Base-by-base conservation (phyloP, 2,888 invertebrate species). In the Stenodera caucasica region DNA sequence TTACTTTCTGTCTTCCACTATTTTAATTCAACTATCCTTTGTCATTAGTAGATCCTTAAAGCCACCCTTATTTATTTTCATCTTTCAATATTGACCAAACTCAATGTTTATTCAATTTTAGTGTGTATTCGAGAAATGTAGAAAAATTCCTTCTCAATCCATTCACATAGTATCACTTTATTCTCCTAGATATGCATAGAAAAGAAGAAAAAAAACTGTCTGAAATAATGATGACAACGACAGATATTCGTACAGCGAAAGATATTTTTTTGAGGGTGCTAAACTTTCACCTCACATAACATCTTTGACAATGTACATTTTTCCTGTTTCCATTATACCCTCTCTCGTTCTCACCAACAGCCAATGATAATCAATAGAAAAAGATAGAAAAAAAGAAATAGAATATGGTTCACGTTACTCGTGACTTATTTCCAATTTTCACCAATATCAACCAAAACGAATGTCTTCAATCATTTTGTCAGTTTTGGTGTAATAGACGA, bases 361-460 rank as follows among this genome's bases (percentile, higher is more conserved):
- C 32, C 32, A 11, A 32, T 11, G 21, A 21, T 11, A 12, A 45
- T 21, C 2, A 8, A 18, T 12, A 1, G 11, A 21, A 2, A 45
- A 45, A n/a, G 8, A 14, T 6, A n/a, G 15, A 18, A 2, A 40
- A 5, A 40, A 15, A n/a, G 12, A 14, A 2, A 6, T 14, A 3
- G 33, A 30, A 52, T 33, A 52, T 32, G 32, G 15, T 12, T 5
- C 2, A 52, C 8, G 21, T 29, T 32, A 30, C 21, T 11, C 15
- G 51, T 55, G 55, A 59, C 55, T 55, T 55, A 59, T 55, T 55
- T 51, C 59, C 51, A 59, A 55, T 59, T 55, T 59, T 59, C 55
- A 14, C 50, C 21, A 55, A 40, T 52, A 59, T 59, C 59, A 50
- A 21, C 21, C 21, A 6, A 21, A 12, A 45, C 11, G 55, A 55